Evolutionary conservation across 2,797 vertebrate species (phyloP).

Genomic region (Euphonia xanthogaster): DNA sequence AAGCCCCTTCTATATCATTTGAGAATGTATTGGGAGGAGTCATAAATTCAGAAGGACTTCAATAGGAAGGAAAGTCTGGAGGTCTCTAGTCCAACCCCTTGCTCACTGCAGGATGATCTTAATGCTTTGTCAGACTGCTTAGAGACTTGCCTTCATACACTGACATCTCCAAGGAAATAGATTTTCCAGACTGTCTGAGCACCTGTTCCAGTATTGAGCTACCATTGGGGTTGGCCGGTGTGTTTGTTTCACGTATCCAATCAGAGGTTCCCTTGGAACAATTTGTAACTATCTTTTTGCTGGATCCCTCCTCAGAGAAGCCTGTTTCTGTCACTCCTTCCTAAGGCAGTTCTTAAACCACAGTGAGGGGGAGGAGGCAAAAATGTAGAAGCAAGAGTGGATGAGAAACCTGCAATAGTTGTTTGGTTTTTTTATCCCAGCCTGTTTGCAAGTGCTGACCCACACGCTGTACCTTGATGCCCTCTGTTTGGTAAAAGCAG

Average conservation of each 20-base stretch:
- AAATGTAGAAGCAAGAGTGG: not conserved
- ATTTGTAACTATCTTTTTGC: not conserved
- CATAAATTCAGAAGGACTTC: not conserved
- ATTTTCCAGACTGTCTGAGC: not conserved
- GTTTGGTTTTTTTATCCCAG: not conserved
- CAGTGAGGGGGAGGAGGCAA: not conserved
- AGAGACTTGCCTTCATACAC: not conserved
- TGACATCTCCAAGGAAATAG: not conserved
- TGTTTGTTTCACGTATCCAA: fast-evolving
- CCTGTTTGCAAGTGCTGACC: not conserved
- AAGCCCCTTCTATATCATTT: not conserved
- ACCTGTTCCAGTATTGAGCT: not conserved
- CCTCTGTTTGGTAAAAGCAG: not conserved
- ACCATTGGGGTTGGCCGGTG: fast-evolving
- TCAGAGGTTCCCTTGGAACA: not conserved
- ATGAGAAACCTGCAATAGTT: not conserved
- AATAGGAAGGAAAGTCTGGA: not conserved
- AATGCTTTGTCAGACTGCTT: not conserved
- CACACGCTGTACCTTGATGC: not conserved
- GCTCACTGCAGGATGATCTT: not conserved
- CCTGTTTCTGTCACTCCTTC: not conserved
- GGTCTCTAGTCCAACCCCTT: not conserved
- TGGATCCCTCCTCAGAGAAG: not conserved
- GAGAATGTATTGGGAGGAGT: not conserved
- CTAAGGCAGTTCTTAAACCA: not conserved